phyloP scores from a whole-genome alignment of 2,113 vertebrate genomes.

The Corynorhinus townsendii region DNA sequence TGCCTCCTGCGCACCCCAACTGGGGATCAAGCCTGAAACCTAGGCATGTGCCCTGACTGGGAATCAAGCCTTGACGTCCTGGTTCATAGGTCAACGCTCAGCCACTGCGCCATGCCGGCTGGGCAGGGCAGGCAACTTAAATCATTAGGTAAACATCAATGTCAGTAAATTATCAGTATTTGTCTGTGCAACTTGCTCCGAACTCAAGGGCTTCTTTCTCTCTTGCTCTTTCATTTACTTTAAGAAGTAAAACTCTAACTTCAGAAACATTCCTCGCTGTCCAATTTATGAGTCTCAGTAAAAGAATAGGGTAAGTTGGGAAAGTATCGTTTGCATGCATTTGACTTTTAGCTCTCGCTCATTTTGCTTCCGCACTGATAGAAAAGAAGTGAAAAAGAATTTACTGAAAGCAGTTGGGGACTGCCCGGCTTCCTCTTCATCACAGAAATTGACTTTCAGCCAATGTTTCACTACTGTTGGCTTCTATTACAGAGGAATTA shows the following conservation, averaged over 20 bases:
- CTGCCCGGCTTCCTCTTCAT: background rate
- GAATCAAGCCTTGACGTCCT: too few relatives aligned
- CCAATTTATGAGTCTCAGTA: background rate
- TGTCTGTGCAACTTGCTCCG: background rate
- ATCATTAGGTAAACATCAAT: background rate
- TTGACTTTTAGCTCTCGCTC: background rate
- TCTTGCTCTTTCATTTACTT: background rate
- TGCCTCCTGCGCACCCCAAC: too few relatives aligned
- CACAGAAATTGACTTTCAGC: slow-evolving; percentile 37
- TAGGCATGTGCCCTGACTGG: too few relatives aligned
- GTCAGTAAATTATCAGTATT: background rate
- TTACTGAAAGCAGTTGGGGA: background rate
- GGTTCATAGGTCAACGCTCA: too few relatives aligned
- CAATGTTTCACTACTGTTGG: slow-evolving; percentile 48
- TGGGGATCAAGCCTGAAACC: too few relatives aligned
- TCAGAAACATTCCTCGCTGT: background rate
- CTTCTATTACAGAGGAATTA: slow-evolving; percentile 47
- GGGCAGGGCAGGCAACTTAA: background rate
- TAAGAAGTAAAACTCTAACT: background rate
- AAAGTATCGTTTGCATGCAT: background rate
- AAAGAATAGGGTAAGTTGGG: background rate
- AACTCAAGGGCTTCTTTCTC: background rate
- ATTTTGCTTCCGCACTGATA: background rate
- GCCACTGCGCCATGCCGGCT: too few relatives aligned
- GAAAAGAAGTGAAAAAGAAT: background rate